Conservation (phyloP, 2,113 vertebrate genomes). For the Nibea albiflora region DNA sequence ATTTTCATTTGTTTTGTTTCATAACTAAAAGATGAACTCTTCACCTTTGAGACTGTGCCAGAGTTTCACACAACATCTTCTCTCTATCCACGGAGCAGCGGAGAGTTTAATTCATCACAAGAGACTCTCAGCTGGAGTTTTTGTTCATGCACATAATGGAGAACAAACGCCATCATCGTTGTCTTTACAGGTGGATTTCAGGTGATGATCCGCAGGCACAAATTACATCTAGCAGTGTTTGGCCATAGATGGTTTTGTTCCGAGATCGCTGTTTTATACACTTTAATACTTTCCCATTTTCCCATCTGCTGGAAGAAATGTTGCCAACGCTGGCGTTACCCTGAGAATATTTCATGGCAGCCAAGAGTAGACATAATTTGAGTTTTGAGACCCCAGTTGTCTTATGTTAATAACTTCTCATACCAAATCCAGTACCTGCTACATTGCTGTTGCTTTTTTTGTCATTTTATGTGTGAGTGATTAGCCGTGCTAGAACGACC, state of each 20-base stretch:
- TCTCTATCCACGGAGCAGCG: background rate
- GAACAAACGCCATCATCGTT: background rate
- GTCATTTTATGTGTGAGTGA: background rate
- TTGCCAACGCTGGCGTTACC: constrained; percentile 36
- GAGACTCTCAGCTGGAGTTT: background rate
- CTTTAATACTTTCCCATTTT: constrained; percentile 42
- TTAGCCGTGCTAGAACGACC: background rate
- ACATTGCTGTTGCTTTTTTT: background rate
- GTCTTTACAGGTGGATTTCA: constrained; percentile 21
- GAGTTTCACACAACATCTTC: background rate
- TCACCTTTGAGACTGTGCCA: background rate
- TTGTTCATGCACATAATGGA: background rate
- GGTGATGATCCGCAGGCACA: constrained; percentile 8
- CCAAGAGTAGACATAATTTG: constrained; percentile 27
- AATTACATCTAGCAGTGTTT: constrained; percentile 5
- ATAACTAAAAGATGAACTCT: background rate
- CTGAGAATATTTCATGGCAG: constrained; percentile 40
- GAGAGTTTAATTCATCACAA: background rate
- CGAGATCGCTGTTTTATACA: constrained; percentile 18
- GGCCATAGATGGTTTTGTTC: constrained; percentile 17
- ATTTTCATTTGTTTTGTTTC: background rate
- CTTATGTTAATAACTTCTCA: constrained; percentile 23
- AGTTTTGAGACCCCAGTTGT: constrained; percentile 31
- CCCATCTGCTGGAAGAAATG: constrained; percentile 50
- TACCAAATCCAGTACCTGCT: background rate